Percentiles rank a stretch among this genome's conserved stretches.
phyloP scores from a whole-genome alignment of 2,113 vertebrate species.

The Phalacrocorax pelagicus region DNA sequence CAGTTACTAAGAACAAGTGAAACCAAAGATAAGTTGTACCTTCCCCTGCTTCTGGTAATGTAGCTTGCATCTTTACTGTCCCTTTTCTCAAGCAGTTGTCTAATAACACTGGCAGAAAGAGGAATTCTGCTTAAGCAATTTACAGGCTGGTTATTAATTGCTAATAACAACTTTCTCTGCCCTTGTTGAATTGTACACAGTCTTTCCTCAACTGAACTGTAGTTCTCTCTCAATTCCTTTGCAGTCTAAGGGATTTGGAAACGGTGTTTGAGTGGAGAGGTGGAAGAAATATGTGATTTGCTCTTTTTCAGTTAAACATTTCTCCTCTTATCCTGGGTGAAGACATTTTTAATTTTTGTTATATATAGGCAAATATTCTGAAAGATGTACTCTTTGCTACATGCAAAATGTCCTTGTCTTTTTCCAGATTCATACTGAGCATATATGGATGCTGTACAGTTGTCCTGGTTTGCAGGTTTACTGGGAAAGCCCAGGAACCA shows the following conservation, averaged over 20 bases:
- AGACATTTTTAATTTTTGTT: background rate
- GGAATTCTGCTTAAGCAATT: background rate
- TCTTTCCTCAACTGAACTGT: background rate
- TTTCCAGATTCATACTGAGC: background rate
- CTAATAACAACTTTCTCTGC: background rate
- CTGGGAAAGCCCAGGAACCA: background rate
- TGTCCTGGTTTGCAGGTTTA: background rate
- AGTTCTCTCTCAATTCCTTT: background rate
- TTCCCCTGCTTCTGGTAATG: background rate
- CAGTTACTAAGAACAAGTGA: background rate
- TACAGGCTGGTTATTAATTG: background rate
- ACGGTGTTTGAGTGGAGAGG: background rate
- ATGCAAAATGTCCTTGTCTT: background rate
- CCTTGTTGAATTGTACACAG: background rate
- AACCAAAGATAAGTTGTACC: conserved; percentile 23
- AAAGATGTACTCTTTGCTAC: background rate
- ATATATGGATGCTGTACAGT: background rate
- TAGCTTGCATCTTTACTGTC: background rate
- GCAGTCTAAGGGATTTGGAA: background rate
- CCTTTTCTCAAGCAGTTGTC: background rate
- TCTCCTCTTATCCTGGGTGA: background rate
- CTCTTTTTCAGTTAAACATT: background rate
- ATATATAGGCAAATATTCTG: background rate
- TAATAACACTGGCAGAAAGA: background rate
- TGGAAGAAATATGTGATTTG: background rate